Percentiles rank a stretch among this genome's conserved stretches.
These are phyloP conservation scores for Peribatodes rhomboidaria DNA, from an alignment of 2,888 invertebrate species.

Conservation along the genomic window DNA sequence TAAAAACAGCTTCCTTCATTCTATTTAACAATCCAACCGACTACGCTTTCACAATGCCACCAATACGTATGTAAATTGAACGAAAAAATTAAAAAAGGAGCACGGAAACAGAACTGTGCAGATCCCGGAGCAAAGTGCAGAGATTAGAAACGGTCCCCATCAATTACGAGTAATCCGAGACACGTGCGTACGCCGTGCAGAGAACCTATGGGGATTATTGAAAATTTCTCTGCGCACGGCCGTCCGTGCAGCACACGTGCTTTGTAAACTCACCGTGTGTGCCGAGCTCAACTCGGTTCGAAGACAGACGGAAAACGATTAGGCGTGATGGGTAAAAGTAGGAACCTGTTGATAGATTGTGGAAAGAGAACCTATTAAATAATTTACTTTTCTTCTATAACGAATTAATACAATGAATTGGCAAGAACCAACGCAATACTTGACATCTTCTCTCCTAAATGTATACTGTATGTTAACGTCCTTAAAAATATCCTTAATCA, in stretches of 20 bases:
- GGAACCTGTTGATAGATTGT: not conserved
- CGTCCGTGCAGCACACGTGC: conserved; percentile 49
- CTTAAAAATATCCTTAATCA: no score
- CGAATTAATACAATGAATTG: no score
- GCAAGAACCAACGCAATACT: no score
- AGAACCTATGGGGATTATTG: conserved; percentile 81
- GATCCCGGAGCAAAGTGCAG: conserved; percentile 74
- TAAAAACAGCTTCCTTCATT: not conserved
- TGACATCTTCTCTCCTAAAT: no score
- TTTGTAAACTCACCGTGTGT: conserved; percentile 44
- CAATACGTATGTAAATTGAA: conserved; percentile 18
- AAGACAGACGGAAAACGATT: conserved; percentile 22
- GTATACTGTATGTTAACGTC: no score
- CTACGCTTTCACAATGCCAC: not conserved
- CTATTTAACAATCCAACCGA: not conserved
- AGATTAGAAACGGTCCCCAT: conserved; percentile 82
- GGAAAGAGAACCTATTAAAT: no score
- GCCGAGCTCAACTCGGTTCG: conserved; percentile 39
- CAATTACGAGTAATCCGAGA: conserved; percentile 82
- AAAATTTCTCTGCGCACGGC: conserved; percentile 70
- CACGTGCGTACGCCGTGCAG: conserved; percentile 77
- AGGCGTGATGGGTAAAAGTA: conserved; percentile 20
- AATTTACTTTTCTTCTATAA: no score
- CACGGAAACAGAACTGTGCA: conserved; percentile 21
- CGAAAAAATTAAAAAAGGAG: conserved; percentile 23